A percentile compares a stretch with the other conserved stretches of the same genome.
Evolutionary conservation across 2,888 invertebrate genomes (phyloP).

Genomic region (Gonocerus acuteangulatus): DNA sequence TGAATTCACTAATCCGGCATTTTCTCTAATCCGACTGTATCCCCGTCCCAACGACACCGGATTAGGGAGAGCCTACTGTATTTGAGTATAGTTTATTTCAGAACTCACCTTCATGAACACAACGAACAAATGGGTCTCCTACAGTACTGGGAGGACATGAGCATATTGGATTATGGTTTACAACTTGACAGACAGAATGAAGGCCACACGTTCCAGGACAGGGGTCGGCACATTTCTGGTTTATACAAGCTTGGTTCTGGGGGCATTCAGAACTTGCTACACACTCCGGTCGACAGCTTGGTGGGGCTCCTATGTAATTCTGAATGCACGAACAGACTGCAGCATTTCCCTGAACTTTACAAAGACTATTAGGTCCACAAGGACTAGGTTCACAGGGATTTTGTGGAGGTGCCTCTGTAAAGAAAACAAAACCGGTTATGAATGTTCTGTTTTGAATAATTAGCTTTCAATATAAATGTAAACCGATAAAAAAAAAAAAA

Average conservation of each 20-base stretch:
- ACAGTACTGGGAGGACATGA: constrained; percentile 52
- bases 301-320: constrained; percentile 53
- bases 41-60: too few relatives aligned
- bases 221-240: constrained; percentile 56
- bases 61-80: too few relatives aligned
- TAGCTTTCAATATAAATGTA: not conserved
- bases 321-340: constrained; percentile 56
- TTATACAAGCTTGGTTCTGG: constrained; percentile 54
- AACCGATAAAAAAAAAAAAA: not conserved
- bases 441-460: too few relatives aligned
- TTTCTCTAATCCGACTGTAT: too few relatives aligned
- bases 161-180: constrained; percentile 57
- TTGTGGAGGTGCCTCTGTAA: constrained; percentile 42
- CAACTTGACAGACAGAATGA: constrained; percentile 52
- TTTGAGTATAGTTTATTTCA: too few relatives aligned
- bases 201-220: constrained; percentile 55
- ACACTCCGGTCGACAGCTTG: constrained; percentile 54
- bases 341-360: constrained; percentile 46
- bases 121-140: constrained; percentile 55
- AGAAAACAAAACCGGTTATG: too few relatives aligned
- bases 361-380: constrained; percentile 55
- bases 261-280: constrained; percentile 53
- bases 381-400: constrained; percentile 55
- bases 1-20: too few relatives aligned
- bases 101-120: constrained; percentile 45